Evolutionary conservation across 2,888 invertebrate species (phyloP), one percentile per base, ranked within the genome.

Genomic region (Urechis unicinctus): DNA sequence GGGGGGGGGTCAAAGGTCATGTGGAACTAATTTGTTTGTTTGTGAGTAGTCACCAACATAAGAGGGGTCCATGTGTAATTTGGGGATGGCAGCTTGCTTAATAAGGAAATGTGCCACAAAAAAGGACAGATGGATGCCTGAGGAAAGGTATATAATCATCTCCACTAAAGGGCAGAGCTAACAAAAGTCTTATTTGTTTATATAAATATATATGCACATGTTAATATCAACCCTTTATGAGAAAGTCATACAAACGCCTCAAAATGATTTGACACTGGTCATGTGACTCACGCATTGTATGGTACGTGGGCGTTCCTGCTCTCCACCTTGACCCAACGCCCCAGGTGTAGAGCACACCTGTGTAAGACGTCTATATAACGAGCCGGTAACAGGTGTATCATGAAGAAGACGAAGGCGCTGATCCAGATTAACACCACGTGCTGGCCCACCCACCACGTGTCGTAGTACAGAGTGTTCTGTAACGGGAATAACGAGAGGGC

Each of bases 291-390:
- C 75, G 75, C 72, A 62, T 73, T 73, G 63, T 77, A 81, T 1
- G 83, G 83, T 2, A 83, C 79, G 66, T 84, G 83, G 53, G 80
- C 81, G 55, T 82, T 81, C 26, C 84, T 78, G 30, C 81, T 81
- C 64, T 84, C 84, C 30, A 85, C 78, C 68, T 82, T 80, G 31
- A 83, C 82, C 86, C 91, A 92, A 56, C 83, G 81, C 2, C 95
- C 95, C 49, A 96, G 83, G 79, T 97, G 96, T 49, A 89, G 79
- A 1, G 94, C 88, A 57, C 92, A 88, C 68, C 91, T 84, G 77
- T 97, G 96, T 59, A 95, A 81, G 36, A 89, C 86, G 81, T 97
- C 95, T 71, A 91, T 88, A 74, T 91, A 90, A 61, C 82, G 81
- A 4, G 85, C 81, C 30, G 86, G 85, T 68, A 85, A 83, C 61